Evolutionary conservation across 2,797 vertebrate species (phyloP).

Genomic region (Smutsia gigantea): DNA sequence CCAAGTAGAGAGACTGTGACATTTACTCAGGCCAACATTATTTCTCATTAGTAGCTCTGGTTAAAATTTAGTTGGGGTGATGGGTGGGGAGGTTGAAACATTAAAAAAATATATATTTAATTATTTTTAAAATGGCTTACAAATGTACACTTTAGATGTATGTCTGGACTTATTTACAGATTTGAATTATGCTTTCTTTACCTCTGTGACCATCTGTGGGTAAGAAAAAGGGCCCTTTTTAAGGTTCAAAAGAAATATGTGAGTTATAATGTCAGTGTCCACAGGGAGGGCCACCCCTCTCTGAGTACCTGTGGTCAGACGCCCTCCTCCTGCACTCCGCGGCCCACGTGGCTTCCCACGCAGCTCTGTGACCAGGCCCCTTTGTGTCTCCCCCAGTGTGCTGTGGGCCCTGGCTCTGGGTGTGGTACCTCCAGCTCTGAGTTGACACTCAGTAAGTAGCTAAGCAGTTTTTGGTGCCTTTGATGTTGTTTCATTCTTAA

Average conservation of each 20-base stretch:
- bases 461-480: neutral
- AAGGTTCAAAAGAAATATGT: neutral
- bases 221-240: neutral
- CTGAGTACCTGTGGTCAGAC: rapidly evolving
- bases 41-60: neutral
- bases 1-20: neutral
- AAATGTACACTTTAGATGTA: neutral
- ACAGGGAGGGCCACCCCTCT: neutral
- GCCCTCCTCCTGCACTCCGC: neutral
- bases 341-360: neutral
- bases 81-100: neutral
- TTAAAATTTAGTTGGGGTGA: neutral
- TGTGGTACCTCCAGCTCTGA: neutral
- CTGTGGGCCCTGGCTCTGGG: neutral
- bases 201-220: rapidly evolving
- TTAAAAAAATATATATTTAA: neutral
- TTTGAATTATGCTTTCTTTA: conserved; percentile 14
- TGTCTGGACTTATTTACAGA: neutral
- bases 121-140: neutral
- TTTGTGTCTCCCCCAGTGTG: neutral
- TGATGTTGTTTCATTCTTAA: neutral
- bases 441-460: neutral
- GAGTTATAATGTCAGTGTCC: neutral
- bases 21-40: neutral
- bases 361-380: neutral